Base-by-base conservation (phyloP, 2,888 invertebrate species). In the Diabrotica balteata region DNA sequence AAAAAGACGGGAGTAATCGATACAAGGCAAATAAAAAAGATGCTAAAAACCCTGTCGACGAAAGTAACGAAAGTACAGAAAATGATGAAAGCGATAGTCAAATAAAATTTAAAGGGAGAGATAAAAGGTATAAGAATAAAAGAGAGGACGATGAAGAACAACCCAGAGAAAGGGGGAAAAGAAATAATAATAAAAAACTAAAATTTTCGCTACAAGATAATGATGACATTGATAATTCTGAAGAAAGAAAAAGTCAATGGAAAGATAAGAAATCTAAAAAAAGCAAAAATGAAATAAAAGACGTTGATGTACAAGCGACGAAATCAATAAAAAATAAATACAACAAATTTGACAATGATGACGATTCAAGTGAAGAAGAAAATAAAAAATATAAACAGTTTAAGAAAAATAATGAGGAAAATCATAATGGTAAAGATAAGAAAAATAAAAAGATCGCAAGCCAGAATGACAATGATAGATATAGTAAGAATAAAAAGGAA, bases 1-100 rank as follows among this genome's bases (percentile, higher is more conserved):
- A 59, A 57, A 58, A 53, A 66, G 63, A 63, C 45, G 63, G 57
- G 45, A 57, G 55, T 57, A 57, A 44, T 57, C 45, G 45, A 43
- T 63, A 43, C n/a, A 50, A 46, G 42, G 54, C 54, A 52, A 53
- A 9, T 63, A 51, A 60, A 46, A 67, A 65, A 10, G 46, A 64
- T 46, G n/a, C 44, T 59, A 59, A 54, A 61, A 49, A 49, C 46
- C 3, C 32, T 55, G 46, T 47, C 47, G 46, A 58, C 52, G 55
- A 62, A 55, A 52, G 42, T 51, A 8, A 43, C 9, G 45, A 55
- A 52, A 42, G 42, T 52, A 22, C 52, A 52, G 51, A 64, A 57
- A 11, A 43, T 44, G 17, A n/a, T 64, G 59, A 8, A 7, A 11
- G 6, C 45, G 7, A 10, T 57, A 17, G n/a, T 54, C 11, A 32